Evolutionary conservation across 1,140 invertebrate species (phyloP), one percentile per base, ranked within the genome.

Genomic region (Bombyx mandarina): DNA sequence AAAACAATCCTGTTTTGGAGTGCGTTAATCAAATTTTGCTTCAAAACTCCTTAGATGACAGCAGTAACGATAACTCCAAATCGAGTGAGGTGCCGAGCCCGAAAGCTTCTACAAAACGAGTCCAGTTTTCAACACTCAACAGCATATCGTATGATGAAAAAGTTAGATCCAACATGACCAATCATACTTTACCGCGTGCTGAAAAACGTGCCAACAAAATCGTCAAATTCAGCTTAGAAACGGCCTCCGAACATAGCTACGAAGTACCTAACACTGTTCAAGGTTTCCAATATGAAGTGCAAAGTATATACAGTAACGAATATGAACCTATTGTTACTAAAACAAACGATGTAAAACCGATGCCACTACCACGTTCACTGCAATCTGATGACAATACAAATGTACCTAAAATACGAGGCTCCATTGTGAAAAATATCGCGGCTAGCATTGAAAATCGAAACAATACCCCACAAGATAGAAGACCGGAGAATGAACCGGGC

Each of bases 21-120:
- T 94, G 93, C 67, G 93, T 94, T 43, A 94, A 94, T 86, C 93
- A 94, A 78, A 94, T 94, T 61, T 81, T 94, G 6, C 74, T 94
- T 10, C 90, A 91, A 72, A 91, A 91, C 65, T 88, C 85, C 10
- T 72, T 89, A 61, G 88, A 89, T 63, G 88, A 89, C 57, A 89
- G 82, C 61, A 87, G 84, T 54, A 85, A 86, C 62, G 88, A 89
- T 63, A 86, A 82, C 58, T 86, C 82, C 26, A 86, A 86, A 62
- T 84, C 79, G 54, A 86, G 85, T 67, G 80, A 87, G 73, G 65
- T 82, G 45, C 77, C 84, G 6, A 87, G 88, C 62, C 88, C 88
- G 12, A 89, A 89, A 72, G 60, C 85, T 51, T 67, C 85, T 8
- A 84, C 88, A 9, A 89, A 89, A 67, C 71, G 88, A 53, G 88